Base-by-base conservation (phyloP, 2,113 vertebrate genomes). In the Orientallactaga bullata region DNA sequence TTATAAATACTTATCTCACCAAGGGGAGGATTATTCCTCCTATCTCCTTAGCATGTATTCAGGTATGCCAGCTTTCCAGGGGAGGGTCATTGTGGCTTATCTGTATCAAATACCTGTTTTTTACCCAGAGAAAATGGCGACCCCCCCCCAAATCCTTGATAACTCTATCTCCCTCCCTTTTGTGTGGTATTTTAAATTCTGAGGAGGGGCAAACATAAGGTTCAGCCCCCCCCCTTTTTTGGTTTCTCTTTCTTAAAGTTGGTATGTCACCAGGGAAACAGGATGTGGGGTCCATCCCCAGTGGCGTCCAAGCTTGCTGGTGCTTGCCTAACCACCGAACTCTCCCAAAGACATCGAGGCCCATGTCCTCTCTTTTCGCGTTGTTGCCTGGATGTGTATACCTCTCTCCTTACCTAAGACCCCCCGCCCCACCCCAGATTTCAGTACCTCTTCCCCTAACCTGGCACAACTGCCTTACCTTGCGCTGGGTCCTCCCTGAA, bases 401-500 rank as follows among this genome's bases (percentile, higher is more conserved):
- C 69, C 42, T 51, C 23, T 60, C 74, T 76, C n/a, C 15, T 47
- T 30, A 7, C 35, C 76, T n/a, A 13, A 12, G 7, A 11, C 15
- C n/a, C 12, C 24, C 18, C 21, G 20, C 42, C 42, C 42, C 42
- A 47, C 42, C 68, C 65, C 39, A 3, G 73, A 65, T 85, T 84
- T 84, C 21, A 24, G 51, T n/a, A 20, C 1, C 32, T 47, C 4
- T 42, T 3, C 28, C 32, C 60, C 61, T n/a, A 17, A 3, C 37
- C 24, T 5, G 39, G 20, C 39, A 51, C 30, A 15, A 2, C 42
- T 63, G 24, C 47, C 37, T 47, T 7, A 9, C 32, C 79, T 23
- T 51, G 21, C 16, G 2, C 11, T 10, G 2, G 7, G 18, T n/a
- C 26, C 82, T 28, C 18, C 66, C 24, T 1, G 0, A 30, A 47